A percentile compares a stretch with the other conserved stretches of the same genome.
These are phyloP conservation scores for Eudasyphora cyanicolor DNA, from an alignment of 2,888 invertebrate species.

Conservation along the genomic window DNA sequence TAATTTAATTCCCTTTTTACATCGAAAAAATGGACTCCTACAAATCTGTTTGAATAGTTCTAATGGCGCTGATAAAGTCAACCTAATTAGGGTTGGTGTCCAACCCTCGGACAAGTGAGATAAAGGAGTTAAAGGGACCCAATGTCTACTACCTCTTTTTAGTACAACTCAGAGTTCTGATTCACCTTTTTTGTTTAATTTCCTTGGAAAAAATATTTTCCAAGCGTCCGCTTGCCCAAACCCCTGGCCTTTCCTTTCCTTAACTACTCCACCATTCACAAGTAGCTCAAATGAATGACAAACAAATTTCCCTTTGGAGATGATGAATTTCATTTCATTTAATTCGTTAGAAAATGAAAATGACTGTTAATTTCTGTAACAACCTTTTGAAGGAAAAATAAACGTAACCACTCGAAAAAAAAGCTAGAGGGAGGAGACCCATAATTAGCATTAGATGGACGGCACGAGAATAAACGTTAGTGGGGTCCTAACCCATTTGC, in stretches of 20 bases:
- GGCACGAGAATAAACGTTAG: not conserved
- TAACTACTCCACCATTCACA: not conserved
- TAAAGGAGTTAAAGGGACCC: constrained; percentile 4
- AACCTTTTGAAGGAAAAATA: constrained; percentile 11
- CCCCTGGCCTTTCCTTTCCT: too few relatives aligned
- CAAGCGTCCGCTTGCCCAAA: too few relatives aligned
- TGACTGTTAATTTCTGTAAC: not conserved
- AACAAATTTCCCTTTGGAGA: not conserved
- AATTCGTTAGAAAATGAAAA: constrained; percentile 14
- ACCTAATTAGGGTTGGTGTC: constrained; percentile 19
- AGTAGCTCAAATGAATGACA: constrained; percentile 1
- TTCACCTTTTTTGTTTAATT: constrained; percentile 30
- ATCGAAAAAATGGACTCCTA: not conserved
- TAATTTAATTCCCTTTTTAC: not conserved
- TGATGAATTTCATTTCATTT: constrained; percentile 9
- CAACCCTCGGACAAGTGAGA: constrained; percentile 38
- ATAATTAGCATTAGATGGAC: constrained; percentile 14
- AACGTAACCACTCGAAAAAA: not conserved
- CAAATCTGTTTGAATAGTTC: not conserved
- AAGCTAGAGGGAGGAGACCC: not conserved
- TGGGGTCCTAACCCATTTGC: not conserved
- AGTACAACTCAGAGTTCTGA: constrained; percentile 20
- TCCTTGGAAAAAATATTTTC: too few relatives aligned
- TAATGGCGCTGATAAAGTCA: not conserved
- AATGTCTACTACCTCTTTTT: not conserved